A percentile compares a stretch with the other conserved stretches of the same genome.
Conservation (phyloP, 2,113 vertebrate species). For the Chionodraco myersi region DNA sequence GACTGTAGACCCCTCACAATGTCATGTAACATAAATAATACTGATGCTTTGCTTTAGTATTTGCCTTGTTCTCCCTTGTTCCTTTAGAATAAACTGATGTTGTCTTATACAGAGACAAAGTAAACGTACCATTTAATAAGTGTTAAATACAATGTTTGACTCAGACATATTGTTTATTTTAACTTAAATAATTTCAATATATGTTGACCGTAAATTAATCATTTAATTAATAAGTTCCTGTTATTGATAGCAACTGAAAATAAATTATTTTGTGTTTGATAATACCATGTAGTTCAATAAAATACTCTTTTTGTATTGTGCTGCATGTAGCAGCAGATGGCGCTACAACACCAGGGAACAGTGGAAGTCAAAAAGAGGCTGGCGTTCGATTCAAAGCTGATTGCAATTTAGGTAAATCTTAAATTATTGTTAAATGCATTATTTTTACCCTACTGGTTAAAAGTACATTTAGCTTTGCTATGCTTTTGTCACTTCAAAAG, state of each 20-base stretch:
- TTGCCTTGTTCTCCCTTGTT: conserved; percentile 41
- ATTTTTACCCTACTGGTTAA: conserved; percentile 56
- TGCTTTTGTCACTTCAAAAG: conserved; percentile 38
- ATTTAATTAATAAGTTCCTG: conserved; percentile 31
- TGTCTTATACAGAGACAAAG: conserved; percentile 44
- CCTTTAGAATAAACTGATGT: conserved; percentile 52
- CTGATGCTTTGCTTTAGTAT: conserved; percentile 56
- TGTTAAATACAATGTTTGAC: conserved; percentile 37
- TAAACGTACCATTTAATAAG: conserved; percentile 31
- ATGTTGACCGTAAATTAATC: conserved; percentile 25
- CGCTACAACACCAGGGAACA: conserved; percentile 87
- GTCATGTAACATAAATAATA: conserved; percentile 58
- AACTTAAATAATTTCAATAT: conserved; percentile 29
- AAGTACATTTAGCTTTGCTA: conserved; percentile 63
- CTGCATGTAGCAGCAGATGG: conserved; percentile 87
- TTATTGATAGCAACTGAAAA: conserved; percentile 22
- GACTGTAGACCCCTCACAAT: conserved; percentile 59
- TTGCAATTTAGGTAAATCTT: conserved; percentile 85
- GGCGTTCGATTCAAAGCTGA: conserved; percentile 85
- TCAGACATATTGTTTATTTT: conserved; percentile 37
- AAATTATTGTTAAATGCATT: conserved; percentile 69
- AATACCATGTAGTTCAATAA: conserved; percentile 68
- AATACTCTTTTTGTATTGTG: conserved; percentile 83
- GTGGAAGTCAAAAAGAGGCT: conserved; percentile 81
- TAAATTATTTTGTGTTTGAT: conserved; percentile 59